Base-by-base conservation (phyloP, 2,797 vertebrate species). In the Myripristis jacobus region DNA sequence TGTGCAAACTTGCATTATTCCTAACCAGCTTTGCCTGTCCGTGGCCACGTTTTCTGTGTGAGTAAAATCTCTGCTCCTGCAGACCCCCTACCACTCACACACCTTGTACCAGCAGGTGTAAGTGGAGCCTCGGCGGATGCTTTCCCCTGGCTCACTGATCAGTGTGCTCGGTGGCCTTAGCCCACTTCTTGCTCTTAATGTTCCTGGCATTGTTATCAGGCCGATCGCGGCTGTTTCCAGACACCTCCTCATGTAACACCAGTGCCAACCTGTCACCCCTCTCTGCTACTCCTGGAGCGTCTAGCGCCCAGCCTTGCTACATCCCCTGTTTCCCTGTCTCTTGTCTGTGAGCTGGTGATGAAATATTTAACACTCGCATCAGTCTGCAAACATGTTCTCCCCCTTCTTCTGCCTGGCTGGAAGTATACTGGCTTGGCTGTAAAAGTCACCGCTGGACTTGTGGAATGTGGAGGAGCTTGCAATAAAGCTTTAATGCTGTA, bases 341-440 rank as follows among this genome's bases (percentile, higher is more conserved):
- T 76, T 69, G 68, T 83, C 76, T 79, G 75, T 53, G 75, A 76
- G 81, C 74, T 75, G 80, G 80, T 87, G 79, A 70, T 91, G 74
- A 91, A 92, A 91, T 92, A 93, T 92, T 92, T 89, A 92, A 79
- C 83, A 79, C 70, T 80, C 79, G 82, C 80, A 85, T 71, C 61
- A 16, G 69, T 80, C 81, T 79, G 70, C 77, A 74, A 64, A 70
- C 80, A 61, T 51, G 66, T 36, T 31, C 71, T 62, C 55, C 77
- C 64, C n/a, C 67, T 77, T 72, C 70, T 75, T 84, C 79, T 77
- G 80, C 80, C 77, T 80, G 80, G 56, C 54, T 84, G 70, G 76
- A 85, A 81, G 81, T 82, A 50, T 71, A 84, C 72, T 79, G 81
- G 69, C 61, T 70, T 25, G 66, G 66, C 64, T 61, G 75, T 76